These are phyloP conservation scores for Nothocercus julius DNA, from an alignment of 2,113 vertebrate genomes.

Conservation along the genomic window DNA sequence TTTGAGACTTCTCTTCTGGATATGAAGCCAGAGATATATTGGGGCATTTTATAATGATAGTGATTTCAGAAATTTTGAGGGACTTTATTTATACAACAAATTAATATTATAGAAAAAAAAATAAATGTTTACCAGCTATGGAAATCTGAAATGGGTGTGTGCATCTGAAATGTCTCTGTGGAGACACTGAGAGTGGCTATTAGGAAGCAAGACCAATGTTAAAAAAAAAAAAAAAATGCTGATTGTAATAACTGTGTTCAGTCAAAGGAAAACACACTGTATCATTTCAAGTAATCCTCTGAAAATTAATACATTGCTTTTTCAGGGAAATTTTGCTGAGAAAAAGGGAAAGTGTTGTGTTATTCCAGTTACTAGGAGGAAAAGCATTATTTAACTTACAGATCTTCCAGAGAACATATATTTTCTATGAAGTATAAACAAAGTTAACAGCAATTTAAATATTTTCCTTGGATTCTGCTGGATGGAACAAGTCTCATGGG, in stretches of 20 bases:
- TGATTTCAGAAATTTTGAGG: background rate
- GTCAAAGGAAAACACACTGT: background rate
- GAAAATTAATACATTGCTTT: background rate
- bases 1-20: background rate
- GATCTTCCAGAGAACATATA: background rate
- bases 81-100: background rate
- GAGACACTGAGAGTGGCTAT: background rate
- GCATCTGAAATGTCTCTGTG: background rate
- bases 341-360: background rate
- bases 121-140: background rate
- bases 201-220: background rate
- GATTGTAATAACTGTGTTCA: background rate
- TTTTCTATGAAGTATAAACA: conserved; percentile 22
- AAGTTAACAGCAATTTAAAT: background rate
- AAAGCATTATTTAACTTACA: background rate
- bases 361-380: background rate
- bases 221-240: conserved; percentile 22
- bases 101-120: background rate
- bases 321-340: background rate
- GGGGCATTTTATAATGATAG: background rate
- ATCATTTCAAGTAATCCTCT: background rate
- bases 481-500: background rate
- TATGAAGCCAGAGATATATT: background rate
- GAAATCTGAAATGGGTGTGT: background rate
- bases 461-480: background rate